A percentile compares a stretch with the other conserved stretches of the same genome.
phyloP scores from a whole-genome alignment of 2,113 vertebrate genomes.

The Vulpes vulpes region DNA sequence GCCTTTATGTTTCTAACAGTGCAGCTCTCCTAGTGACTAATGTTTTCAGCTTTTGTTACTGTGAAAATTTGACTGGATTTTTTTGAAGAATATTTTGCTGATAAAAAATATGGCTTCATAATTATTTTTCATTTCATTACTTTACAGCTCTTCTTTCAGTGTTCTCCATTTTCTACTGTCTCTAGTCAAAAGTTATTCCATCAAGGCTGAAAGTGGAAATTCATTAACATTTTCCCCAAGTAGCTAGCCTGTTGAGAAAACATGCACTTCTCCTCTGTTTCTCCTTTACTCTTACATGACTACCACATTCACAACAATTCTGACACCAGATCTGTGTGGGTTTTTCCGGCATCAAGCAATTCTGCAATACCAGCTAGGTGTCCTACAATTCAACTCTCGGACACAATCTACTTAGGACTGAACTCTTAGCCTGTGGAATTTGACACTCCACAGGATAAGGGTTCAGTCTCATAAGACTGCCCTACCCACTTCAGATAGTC shows the following conservation, averaged over 20 bases:
- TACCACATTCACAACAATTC: background rate
- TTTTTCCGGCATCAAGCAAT: background rate
- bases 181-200: background rate
- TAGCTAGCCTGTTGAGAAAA: background rate
- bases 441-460: background rate
- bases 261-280: background rate
- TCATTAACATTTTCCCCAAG: background rate
- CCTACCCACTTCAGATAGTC: background rate
- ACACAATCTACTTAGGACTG: background rate
- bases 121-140: background rate
- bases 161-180: background rate
- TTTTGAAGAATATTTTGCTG: conserved; percentile 8
- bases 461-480: background rate
- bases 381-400: background rate
- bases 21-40: background rate
- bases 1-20: background rate
- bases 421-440: background rate
- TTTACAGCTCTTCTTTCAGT: background rate
- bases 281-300: background rate
- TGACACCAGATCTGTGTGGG: background rate
- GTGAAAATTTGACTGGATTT: background rate
- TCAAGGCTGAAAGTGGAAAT: background rate
- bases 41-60: background rate
- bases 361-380: background rate
- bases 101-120: background rate